phyloP scores from a whole-genome alignment of 2,797 vertebrate species.

The Betta splendens region DNA sequence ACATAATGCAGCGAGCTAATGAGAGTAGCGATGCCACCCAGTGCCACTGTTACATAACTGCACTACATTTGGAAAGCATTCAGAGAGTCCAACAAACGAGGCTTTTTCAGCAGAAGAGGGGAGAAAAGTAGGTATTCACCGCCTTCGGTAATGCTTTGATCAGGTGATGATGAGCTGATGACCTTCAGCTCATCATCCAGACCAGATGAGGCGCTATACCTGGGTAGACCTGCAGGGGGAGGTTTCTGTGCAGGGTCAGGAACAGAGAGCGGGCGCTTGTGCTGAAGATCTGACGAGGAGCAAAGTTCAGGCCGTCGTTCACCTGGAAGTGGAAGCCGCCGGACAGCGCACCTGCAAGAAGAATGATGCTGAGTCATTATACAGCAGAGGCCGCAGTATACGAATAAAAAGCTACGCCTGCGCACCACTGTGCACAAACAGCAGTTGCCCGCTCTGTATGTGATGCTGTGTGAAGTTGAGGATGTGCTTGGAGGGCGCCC shows the following conservation, averaged over 20 bases:
- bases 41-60: conserved; percentile 12
- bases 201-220: conserved; percentile 69
- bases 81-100: too few relatives aligned
- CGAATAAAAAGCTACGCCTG: too few relatives aligned
- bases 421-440: conserved; percentile 89
- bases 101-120: too few relatives aligned
- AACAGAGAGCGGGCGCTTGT: conserved; percentile 80
- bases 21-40: conserved; percentile 20
- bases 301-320: conserved; percentile 90
- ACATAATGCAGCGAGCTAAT: neutral
- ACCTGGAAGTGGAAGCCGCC: conserved; percentile 94
- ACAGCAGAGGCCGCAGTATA: too few relatives aligned
- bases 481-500: conserved; percentile 80
- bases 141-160: too few relatives aligned
- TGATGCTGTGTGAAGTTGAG: conserved; percentile 91
- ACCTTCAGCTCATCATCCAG: neutral
- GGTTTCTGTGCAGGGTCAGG: conserved; percentile 85
- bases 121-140: neutral
- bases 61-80: neutral
- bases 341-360: conserved; percentile 78
- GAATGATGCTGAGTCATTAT: neutral
- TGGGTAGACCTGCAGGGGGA: conserved; percentile 85
- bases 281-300: conserved; percentile 87
- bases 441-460: conserved; percentile 81
- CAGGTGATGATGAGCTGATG: too few relatives aligned